A percentile compares a stretch with the other conserved stretches of the same genome.
Evolutionary conservation across 2,888 invertebrate species (phyloP).

Genomic region (Hirtodrosophila trivittata): DNA sequence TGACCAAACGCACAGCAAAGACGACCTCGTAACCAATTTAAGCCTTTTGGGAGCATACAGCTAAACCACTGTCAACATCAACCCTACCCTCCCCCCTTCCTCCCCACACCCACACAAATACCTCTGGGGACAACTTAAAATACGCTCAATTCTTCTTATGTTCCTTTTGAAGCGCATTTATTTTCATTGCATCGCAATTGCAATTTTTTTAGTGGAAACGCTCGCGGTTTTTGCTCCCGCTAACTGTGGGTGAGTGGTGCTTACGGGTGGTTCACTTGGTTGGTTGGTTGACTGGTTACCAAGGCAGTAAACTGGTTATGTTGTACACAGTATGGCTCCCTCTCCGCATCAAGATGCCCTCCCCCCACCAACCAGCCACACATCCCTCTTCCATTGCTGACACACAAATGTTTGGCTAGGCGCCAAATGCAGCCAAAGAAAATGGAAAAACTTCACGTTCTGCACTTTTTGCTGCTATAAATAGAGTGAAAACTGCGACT

Average conservation of each 20-base stretch:
- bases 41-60: constrained; percentile 36
- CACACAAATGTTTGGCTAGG: constrained; percentile 61
- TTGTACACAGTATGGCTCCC: constrained; percentile 12
- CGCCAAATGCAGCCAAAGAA: constrained; percentile 63
- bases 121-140: constrained; percentile 55
- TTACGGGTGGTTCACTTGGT: constrained; percentile 20
- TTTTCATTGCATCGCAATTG: constrained; percentile 64
- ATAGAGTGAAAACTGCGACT: constrained; percentile 69
- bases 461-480: constrained; percentile 62
- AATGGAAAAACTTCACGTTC: constrained; percentile 59
- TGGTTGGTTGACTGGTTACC: constrained; percentile 62
- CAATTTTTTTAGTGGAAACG: background rate
- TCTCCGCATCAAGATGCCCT: background rate
- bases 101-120: background rate
- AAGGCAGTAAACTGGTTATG: constrained; percentile 64
- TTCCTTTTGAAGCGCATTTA: constrained; percentile 31
- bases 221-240: constrained; percentile 24
- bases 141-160: constrained; percentile 57
- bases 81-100: background rate
- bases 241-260: constrained; percentile 48
- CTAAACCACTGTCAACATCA: constrained; percentile 13
- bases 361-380: background rate
- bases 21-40: constrained; percentile 68
- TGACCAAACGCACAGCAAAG: constrained; percentile 52
- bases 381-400: constrained; percentile 19